Percentiles rank a stretch among this genome's conserved stretches.
These are phyloP conservation scores for Thelaira solivaga DNA, from an alignment of 2,888 invertebrate species.

Conservation along the genomic window DNA sequence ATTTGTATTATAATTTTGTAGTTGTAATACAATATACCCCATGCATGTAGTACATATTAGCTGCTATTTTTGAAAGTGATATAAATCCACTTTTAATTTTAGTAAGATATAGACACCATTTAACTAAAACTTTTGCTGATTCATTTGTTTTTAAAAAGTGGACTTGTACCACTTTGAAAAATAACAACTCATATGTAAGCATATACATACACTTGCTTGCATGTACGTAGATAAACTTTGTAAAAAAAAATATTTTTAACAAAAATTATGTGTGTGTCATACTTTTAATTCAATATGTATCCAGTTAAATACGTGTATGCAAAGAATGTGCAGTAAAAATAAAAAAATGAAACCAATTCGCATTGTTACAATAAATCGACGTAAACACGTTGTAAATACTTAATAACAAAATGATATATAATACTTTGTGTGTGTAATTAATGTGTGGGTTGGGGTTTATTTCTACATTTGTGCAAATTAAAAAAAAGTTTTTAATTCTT, in stretches of 20 bases:
- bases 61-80: too few species aligned
- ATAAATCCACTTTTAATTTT: too few species aligned
- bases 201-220: background rate
- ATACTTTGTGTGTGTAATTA: conserved; percentile 2
- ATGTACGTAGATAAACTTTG: background rate
- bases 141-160: too few species aligned
- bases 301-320: background rate
- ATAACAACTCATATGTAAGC: background rate
- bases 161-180: too few species aligned
- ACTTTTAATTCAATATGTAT: too few species aligned
- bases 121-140: too few species aligned
- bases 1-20: conserved; percentile 18
- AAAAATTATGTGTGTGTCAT: conserved; percentile 21
- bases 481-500: conserved; percentile 31
- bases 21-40: too few species aligned
- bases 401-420: conserved; percentile 19
- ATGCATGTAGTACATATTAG: too few species aligned
- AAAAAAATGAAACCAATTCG: background rate
- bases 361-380: background rate
- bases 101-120: too few species aligned
- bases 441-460: conserved; percentile 32
- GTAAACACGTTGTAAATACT: background rate
- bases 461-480: background rate
- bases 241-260: too few species aligned
- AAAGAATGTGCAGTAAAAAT: background rate